Evolutionary conservation across 2,113 vertebrate genomes (phyloP), one percentile per base, ranked within the genome.

Genomic region (Proterorhinus semilunaris): DNA sequence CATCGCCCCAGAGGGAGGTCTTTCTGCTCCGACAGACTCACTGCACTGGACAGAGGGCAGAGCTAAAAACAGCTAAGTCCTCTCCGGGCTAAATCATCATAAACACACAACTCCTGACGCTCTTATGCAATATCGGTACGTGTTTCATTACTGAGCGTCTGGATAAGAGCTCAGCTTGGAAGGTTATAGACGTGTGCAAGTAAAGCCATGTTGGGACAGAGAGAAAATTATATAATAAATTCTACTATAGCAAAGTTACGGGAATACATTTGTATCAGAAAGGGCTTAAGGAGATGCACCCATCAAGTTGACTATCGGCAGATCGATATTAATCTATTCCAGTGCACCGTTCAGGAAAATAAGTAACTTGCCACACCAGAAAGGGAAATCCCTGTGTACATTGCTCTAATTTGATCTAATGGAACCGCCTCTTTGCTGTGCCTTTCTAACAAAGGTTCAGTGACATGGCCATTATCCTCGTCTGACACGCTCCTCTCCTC

Each of bases 11-110:
- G 36, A 45, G 78, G 75, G 27, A 70, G 42, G 13, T 77, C 17
- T 62, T 51, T 59, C 68, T 72, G 66, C 69, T 71, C 65, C 57
- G 59, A 66, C 44, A 46, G 17, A 77, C 52, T 5, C 65, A 61
- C 53, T 68, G 61, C 75, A 66, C 65, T 52, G 68, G 53, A 83
- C 69, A 69, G 66, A 45, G 65, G 80, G 72, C 69, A 62, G 70
- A 73, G 63, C 84, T 87, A 81, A 85, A 89, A 86, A 81, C 76
- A 82, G 82, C 76, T 61, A 66, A 68, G 67, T 61, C 71, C 81
- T 78, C 53, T 21, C 8, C 21, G 13, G 53, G 59, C 67, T 50
- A 70, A 74, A 74, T 55, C 53, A 76, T 71, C 42, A 76, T 65
- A 81, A 75, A 4, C 46, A 69, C 62, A 67, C 59, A 66, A 61